phyloP scores from a whole-genome alignment of 2,113 vertebrate species.

The Brachypteracias leptosomus region DNA sequence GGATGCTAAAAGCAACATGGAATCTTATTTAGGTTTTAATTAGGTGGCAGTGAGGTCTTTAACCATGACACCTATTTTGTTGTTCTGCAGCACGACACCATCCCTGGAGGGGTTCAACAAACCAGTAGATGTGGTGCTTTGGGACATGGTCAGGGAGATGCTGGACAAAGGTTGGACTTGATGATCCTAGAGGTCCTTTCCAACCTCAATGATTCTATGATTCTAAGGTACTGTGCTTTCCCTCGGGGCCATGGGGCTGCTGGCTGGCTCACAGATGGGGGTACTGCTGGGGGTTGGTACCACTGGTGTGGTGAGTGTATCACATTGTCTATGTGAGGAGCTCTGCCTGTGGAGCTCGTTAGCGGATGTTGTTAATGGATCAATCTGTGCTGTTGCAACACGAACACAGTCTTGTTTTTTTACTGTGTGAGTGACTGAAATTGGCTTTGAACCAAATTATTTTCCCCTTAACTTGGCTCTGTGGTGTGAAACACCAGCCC shows the following conservation, averaged over 20 bases:
- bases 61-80: neutral
- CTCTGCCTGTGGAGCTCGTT: neutral
- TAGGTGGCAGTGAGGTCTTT: neutral
- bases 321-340: neutral
- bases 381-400: neutral
- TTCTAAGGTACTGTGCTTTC: accelerated
- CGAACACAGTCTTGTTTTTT: neutral
- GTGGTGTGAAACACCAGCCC: accelerated
- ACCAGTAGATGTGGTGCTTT: too few species aligned
- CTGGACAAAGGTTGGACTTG: too few species aligned
- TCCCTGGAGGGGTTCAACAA: too few species aligned
- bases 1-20: neutral
- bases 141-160: too few species aligned
- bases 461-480: neutral
- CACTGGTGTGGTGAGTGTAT: neutral
- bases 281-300: too few species aligned
- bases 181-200: too few species aligned
- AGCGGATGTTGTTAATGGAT: neutral
- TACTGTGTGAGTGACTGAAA: neutral
- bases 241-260: accelerated
- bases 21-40: neutral
- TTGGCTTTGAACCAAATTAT: neutral
- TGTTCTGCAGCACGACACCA: neutral
- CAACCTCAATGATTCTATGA: too few species aligned
- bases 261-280: accelerated